A percentile compares a stretch with the other conserved stretches of the same genome.
phyloP scores from a whole-genome alignment of 2,888 invertebrate genomes.

The Cephus nigrinus region DNA sequence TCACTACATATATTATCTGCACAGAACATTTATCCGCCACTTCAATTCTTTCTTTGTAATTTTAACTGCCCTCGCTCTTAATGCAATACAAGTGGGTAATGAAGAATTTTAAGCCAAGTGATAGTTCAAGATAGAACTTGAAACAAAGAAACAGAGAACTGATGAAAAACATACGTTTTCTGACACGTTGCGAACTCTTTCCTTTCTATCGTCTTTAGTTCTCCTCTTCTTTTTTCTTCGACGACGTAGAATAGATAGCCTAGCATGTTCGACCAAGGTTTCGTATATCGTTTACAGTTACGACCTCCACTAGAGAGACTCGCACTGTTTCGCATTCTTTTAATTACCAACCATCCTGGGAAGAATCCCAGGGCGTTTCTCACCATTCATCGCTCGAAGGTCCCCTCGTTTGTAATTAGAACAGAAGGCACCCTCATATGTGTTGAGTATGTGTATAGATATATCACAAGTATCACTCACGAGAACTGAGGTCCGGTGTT shows the following conservation, averaged over 20 bases:
- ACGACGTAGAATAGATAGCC: neutral
- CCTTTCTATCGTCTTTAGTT: neutral
- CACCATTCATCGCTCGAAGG: slow-evolving; percentile 31
- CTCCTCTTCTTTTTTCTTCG: neutral
- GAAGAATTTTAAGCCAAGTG: neutral
- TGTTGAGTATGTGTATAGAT: neutral
- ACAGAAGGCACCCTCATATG: neutral
- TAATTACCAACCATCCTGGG: slow-evolving; percentile 35
- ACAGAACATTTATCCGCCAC: neutral
- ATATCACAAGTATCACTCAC: neutral
- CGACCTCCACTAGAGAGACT: neutral
- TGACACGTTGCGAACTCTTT: neutral
- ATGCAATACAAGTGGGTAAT: neutral
- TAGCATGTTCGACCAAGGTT: neutral
- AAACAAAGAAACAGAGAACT: neutral
- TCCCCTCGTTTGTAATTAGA: slow-evolving; percentile 10
- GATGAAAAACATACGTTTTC: neutral
- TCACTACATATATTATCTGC: neutral
- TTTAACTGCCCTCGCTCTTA: slow-evolving; percentile 22
- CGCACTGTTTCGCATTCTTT: neutral
- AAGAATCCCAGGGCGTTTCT: slow-evolving; percentile 45
- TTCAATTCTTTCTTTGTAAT: slow-evolving; percentile 31
- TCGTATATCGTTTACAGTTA: neutral
- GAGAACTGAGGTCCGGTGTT: neutral
- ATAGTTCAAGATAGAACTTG: neutral